Evolutionary conservation across 2,113 vertebrate genomes (phyloP).

Genomic region (Crotalus horridus): DNA sequence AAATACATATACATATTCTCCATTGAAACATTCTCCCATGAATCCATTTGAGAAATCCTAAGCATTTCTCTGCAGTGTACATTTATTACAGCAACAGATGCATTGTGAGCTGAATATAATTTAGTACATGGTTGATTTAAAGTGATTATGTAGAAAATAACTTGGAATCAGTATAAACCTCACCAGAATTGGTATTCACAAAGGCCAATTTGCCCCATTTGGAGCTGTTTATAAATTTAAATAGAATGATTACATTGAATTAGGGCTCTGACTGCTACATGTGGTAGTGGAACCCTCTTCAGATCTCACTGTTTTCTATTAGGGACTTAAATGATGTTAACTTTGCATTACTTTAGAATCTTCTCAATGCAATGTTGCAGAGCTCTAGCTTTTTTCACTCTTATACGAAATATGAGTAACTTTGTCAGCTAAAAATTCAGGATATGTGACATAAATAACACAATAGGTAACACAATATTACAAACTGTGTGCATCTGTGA

Average conservation of each 20-base stretch:
- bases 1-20: slow-evolving; percentile 3
- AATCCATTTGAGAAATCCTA: not conserved
- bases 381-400: not conserved
- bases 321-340: not conserved
- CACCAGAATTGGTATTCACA: not conserved
- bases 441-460: not conserved
- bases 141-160: not conserved
- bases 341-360: not conserved
- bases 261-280: not conserved
- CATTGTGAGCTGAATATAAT: not conserved
- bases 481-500: not conserved
- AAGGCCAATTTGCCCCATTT: not conserved
- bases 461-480: not conserved
- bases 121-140: not conserved
- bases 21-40: not conserved
- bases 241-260: not conserved
- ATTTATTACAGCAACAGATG: not conserved
- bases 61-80: not conserved
- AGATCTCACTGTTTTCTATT: not conserved
- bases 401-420: not conserved
- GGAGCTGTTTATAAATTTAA: not conserved
- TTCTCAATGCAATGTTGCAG: not conserved
- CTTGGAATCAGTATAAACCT: not conserved
- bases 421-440: not conserved
- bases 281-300: not conserved